Percentiles rank a stretch among this genome's conserved stretches.
Conservation (phyloP, 2,888 invertebrate genomes). For the Cataglyphis rosenhaueri region DNA sequence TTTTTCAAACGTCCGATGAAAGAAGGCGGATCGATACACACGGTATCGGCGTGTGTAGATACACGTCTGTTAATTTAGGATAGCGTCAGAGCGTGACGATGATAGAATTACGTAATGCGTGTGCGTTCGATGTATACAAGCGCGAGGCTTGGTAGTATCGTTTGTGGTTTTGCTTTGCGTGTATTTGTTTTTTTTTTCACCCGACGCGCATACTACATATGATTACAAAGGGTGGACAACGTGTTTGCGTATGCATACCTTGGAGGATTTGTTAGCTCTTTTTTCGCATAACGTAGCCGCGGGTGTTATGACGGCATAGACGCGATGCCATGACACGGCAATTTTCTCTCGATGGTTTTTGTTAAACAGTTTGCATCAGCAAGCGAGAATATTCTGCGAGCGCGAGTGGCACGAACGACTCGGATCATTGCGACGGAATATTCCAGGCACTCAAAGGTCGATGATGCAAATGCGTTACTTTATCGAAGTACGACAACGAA, state of each 20-base stretch:
- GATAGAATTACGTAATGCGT: constrained; percentile 73
- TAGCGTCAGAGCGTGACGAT: constrained; percentile 80
- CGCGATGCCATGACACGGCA: constrained; percentile 49
- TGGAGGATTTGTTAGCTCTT: constrained; percentile 75
- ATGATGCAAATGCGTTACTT: constrained; percentile 49
- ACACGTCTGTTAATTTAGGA: constrained; percentile 79
- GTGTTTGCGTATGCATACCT: constrained; percentile 58
- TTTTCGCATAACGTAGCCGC: constrained; percentile 79
- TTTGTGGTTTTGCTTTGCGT: constrained; percentile 49
- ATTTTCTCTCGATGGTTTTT: constrained; percentile 43
- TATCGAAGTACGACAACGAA: constrained; percentile 21
- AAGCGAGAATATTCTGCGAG: constrained; percentile 41
- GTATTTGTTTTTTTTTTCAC: constrained; percentile 33
- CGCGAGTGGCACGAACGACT: neutral
- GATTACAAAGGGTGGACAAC: constrained; percentile 51
- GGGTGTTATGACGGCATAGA: constrained; percentile 51
- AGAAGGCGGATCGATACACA: constrained; percentile 52
- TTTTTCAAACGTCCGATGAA: constrained; percentile 52
- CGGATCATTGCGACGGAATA: constrained; percentile 45
- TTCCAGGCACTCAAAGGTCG: constrained; percentile 47
- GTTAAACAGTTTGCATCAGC: constrained; percentile 52
- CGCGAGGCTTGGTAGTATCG: constrained; percentile 45
- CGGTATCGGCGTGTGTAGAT: constrained; percentile 54
- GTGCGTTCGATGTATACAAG: constrained; percentile 52
- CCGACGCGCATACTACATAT: constrained; percentile 14